Evolutionary conservation across 1,140 invertebrate genomes (phyloP).

Genomic region (Diplogasteroides magnus): DNA sequence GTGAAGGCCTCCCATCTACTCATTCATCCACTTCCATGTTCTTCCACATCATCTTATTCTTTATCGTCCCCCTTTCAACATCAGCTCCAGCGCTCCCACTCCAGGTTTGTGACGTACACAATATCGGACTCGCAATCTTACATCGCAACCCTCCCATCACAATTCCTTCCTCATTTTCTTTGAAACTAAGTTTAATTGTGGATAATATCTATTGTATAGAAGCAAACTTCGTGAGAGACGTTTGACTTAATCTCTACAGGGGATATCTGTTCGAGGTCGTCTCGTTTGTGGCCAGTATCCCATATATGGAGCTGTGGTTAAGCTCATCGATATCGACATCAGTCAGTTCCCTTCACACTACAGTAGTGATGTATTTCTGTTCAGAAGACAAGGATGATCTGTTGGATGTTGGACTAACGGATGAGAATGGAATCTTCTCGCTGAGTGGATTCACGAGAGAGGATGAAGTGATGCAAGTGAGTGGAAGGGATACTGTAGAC

Average conservation of each 20-base stretch:
- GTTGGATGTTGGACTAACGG: neutral
- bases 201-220: neutral
- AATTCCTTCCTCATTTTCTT: neutral
- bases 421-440: neutral
- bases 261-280: neutral
- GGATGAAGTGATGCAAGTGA: neutral
- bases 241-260: neutral
- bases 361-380: neutral
- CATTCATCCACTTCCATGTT: neutral
- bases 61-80: neutral
- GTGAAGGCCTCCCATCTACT: neutral
- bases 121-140: too few species aligned
- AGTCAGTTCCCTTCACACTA: neutral
- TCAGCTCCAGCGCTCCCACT: neutral
- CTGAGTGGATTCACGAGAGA: neutral
- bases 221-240: too few species aligned
- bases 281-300: neutral
- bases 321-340: neutral
- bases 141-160: neutral
- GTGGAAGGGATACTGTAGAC: too few species aligned
- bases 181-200: neutral
- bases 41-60: neutral
- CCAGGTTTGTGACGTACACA: neutral
- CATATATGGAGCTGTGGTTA: neutral
- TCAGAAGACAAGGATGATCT: neutral